A percentile compares a stretch with the other conserved stretches of the same genome.
Evolutionary conservation across 2,797 vertebrate genomes (phyloP).

Genomic region (Phrynocephalus vlangalii): DNA sequence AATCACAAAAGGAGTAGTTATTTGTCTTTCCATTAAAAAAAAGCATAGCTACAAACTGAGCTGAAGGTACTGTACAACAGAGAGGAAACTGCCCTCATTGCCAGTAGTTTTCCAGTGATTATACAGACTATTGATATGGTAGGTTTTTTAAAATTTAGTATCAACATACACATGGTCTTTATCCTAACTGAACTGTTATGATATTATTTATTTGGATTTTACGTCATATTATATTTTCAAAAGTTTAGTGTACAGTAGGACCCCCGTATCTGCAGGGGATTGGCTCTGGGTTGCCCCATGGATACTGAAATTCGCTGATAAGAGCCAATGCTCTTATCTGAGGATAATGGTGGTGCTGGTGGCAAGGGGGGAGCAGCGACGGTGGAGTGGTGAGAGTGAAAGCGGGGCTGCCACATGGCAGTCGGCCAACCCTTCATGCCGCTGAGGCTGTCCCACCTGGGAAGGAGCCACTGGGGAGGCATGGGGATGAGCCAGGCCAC

Average conservation of each 20-base stretch:
- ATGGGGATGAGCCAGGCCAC: too few relatives aligned
- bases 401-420: too few relatives aligned
- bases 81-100: conserved; percentile 27
- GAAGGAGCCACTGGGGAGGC: too few relatives aligned
- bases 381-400: too few relatives aligned
- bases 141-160: not conserved
- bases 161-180: not conserved
- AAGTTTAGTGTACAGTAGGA: not conserved
- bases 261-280: too few relatives aligned
- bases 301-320: too few relatives aligned
- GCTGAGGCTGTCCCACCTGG: too few relatives aligned
- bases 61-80: not conserved
- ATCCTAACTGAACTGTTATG: not conserved
- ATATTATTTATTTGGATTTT: not conserved
- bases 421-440: too few relatives aligned
- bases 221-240: not conserved
- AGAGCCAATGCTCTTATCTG: too few relatives aligned
- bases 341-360: not conserved
- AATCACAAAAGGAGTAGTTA: not conserved
- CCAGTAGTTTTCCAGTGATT: conserved; percentile 18
- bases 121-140: not conserved
- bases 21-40: not conserved
- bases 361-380: too few relatives aligned
- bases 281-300: too few relatives aligned
- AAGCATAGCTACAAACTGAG: not conserved